Percentiles rank a stretch among this genome's conserved stretches.
phyloP scores from a whole-genome alignment of 2,888 invertebrate species.

The Lissocephala sabroskyi region DNA sequence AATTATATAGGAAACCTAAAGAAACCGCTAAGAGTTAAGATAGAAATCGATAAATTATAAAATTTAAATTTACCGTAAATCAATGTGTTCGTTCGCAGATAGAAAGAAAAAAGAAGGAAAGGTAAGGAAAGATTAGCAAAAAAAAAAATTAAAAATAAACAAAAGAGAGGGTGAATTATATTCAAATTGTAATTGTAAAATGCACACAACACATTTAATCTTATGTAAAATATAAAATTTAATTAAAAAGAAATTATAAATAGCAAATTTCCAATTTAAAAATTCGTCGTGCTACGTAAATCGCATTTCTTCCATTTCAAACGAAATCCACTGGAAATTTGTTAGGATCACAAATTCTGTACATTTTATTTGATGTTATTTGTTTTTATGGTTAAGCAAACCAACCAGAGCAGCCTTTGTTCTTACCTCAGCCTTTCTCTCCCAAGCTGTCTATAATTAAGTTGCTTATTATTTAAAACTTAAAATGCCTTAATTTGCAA shows the following conservation, averaged over 20 bases:
- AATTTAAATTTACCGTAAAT: constrained; percentile 6
- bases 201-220: neutral
- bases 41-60: neutral
- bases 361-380: too few relatives aligned
- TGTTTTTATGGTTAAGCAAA: too few relatives aligned
- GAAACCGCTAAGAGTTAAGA: neutral
- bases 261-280: constrained; percentile 4
- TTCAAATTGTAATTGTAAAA: constrained; percentile 1
- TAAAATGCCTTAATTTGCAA: constrained; percentile 1
- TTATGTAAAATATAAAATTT: constrained; percentile 3
- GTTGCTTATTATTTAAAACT: neutral
- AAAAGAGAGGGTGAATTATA: too few relatives aligned
- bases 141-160: constrained; percentile 2
- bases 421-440: too few relatives aligned
- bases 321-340: too few relatives aligned
- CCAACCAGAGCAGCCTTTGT: too few relatives aligned
- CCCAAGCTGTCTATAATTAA: neutral
- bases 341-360: too few relatives aligned
- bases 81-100: constrained; percentile 28
- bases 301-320: constrained; percentile 66
- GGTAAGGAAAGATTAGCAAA: neutral
- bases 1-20: neutral
- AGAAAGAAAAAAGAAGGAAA: neutral
- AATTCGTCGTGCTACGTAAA: constrained; percentile 44
- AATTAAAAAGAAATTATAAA: constrained; percentile 7